Evolutionary conservation across 2,888 invertebrate genomes (phyloP), one percentile per base, ranked within the genome.

Genomic region (Agrenia bidenticulata): DNA sequence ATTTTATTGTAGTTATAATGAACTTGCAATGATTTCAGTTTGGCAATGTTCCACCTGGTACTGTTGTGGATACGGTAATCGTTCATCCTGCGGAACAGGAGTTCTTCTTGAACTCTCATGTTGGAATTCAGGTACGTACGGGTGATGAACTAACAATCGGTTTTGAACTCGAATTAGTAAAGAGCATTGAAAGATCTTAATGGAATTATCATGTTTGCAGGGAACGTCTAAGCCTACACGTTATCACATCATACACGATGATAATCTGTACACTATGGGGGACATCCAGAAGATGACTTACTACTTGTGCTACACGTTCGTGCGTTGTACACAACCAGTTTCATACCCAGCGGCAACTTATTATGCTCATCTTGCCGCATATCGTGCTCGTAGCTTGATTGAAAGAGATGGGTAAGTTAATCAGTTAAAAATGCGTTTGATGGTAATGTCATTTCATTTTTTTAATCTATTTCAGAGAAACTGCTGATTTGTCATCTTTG

Each of bases 221-320:
- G 81, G 73, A 13, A 64, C 58, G 11, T 57, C 57, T 9, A 61
- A 64, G 9, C 77, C 77, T 0, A 77, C 77, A 0, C 77, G 92
- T 74, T 94, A 94, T 80, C 88, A 89, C 79, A 87, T 89, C 0
- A 81, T 95, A 19, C 88, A 87, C 81, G 92, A 95, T 79, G 92
- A 93, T 75, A 85, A 84, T 56, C 77, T 85, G 1, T 83, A 91
- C 73, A 81, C 83, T 0, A 86, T 89, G 73, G 87, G 92, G 78
- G 85, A 89, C 62, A 83, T 94, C 57, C 90, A 94, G 78, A 83
- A 86, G 74, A 79, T 94, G 67, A 88, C 92, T 0, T 93, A 88
- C 80, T 88, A 89, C 78, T 80, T 95, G 55, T 94, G 94, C 77
- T 92, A 94, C 78, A 81, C 92, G 82, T 94, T 90, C 81, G 85